A percentile compares a stretch with the other conserved stretches of the same genome.
phyloP scores from a whole-genome alignment of 2,113 vertebrate genomes.

The Nothoprocta pentlandii region DNA sequence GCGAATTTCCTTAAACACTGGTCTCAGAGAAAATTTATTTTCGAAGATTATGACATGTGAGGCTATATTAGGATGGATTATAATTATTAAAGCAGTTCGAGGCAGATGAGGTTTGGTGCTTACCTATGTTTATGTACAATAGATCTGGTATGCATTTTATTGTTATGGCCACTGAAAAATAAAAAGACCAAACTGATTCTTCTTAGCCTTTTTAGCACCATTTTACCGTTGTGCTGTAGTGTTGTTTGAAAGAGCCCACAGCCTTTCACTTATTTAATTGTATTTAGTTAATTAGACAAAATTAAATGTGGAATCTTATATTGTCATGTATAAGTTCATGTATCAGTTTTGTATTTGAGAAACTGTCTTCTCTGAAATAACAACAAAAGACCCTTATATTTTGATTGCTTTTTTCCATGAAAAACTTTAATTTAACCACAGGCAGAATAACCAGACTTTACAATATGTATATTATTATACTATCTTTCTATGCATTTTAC shows the following conservation, averaged over 20 bases:
- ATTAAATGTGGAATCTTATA: neutral
- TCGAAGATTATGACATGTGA: neutral
- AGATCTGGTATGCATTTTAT: neutral
- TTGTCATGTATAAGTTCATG: neutral
- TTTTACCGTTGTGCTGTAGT: neutral
- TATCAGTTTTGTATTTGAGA: conserved; percentile 19
- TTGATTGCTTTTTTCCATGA: neutral
- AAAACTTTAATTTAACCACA: conserved; percentile 35
- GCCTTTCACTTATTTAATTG: neutral
- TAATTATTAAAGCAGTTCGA: no score
- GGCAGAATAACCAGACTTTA: neutral
- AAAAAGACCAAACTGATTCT: neutral
- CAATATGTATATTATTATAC: neutral
- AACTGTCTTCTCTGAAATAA: conserved; percentile 16
- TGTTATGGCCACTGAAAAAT: neutral
- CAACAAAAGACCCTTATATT: neutral
- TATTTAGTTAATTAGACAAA: neutral
- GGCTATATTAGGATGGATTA: no score
- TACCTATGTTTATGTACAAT: neutral
- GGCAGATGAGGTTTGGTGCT: no score
- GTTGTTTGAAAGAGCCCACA: neutral
- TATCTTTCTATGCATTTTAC: conserved; percentile 12
- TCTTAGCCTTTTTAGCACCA: neutral
- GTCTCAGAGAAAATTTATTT: neutral
- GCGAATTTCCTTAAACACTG: neutral